phyloP scores from a whole-genome alignment of 2,888 invertebrate genomes.

The Gastrophysa polygoni region DNA sequence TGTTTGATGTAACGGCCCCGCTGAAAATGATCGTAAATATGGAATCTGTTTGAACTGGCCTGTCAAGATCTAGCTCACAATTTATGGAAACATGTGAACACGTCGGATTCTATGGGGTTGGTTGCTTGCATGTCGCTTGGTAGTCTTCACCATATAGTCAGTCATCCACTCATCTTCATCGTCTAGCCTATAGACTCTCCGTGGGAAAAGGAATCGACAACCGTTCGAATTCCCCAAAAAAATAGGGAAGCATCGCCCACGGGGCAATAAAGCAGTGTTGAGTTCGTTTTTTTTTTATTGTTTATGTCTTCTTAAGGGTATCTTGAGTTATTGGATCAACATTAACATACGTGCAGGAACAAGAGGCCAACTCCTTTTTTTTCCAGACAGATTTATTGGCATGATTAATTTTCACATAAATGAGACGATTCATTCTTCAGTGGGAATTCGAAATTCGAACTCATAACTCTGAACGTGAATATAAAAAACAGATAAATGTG shows the following conservation, averaged over 20 bases:
- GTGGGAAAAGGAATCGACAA: not conserved
- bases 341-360: too few species aligned
- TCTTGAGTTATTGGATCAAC: not conserved
- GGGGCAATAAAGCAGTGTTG: not conserved
- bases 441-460: too few species aligned
- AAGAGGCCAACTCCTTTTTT: too few species aligned
- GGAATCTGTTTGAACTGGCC: slow-evolving; percentile 28
- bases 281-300: not conserved
- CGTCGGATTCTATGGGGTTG: slow-evolving; percentile 30
- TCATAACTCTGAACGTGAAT: too few species aligned
- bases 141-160: not conserved
- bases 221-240: not conserved
- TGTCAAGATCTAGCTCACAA: slow-evolving; percentile 25
- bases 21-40: slow-evolving; percentile 16
- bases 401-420: too few species aligned
- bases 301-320: not conserved
- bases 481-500: too few species aligned
- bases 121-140: slow-evolving; percentile 11
- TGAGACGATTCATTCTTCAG: too few species aligned
- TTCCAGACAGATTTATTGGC: too few species aligned
- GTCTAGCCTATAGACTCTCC: too few species aligned
- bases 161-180: not conserved
- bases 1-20: slow-evolving; percentile 28
- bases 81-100: slow-evolving; percentile 38
- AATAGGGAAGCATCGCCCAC: not conserved